Evolutionary conservation across 2,888 invertebrate genomes (phyloP).

Genomic region (Dolichomitus sp.): DNA sequence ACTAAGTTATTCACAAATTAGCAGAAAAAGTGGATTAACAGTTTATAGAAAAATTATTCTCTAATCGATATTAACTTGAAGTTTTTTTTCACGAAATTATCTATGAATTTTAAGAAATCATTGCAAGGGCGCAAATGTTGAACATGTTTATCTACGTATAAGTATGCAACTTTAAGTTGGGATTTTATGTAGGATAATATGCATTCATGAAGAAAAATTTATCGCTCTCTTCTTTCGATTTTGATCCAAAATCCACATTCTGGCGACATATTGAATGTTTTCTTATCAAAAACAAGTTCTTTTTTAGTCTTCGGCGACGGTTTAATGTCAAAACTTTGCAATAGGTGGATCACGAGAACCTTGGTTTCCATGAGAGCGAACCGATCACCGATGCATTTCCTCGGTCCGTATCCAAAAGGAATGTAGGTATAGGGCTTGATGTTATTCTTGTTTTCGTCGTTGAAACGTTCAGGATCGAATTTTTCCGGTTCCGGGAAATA

Average conservation of each 20-base stretch:
- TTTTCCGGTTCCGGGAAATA: slow-evolving; percentile 75
- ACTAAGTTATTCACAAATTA: no score
- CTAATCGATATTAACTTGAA: no score
- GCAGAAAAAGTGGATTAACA: no score
- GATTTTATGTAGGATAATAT: no score
- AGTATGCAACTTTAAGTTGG: no score
- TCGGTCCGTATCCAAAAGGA: slow-evolving; percentile 77
- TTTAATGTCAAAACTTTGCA: slow-evolving; percentile 59
- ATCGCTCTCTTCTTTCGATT: slow-evolving; percentile 35
- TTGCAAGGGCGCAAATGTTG: no score
- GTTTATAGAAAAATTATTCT: no score
- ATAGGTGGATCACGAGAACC: slow-evolving; percentile 58
- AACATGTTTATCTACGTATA: no score
- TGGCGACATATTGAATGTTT: slow-evolving; percentile 49
- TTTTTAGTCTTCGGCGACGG: slow-evolving; percentile 84
- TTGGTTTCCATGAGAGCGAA: slow-evolving; percentile 68
- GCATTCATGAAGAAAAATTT: not conserved
- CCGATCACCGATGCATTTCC: slow-evolving; percentile 76
- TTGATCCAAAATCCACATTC: slow-evolving; percentile 67
- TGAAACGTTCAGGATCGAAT: slow-evolving; percentile 77
- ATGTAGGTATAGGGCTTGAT: slow-evolving; percentile 72
- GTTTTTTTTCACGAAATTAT: no score
- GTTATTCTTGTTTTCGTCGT: slow-evolving; percentile 70
- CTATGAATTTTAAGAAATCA: no score
- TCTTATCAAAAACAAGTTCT: slow-evolving; percentile 76